These are phyloP conservation scores for Chelonia mydas DNA, from an alignment of 2,797 vertebrate genomes.

Conservation along the genomic window DNA sequence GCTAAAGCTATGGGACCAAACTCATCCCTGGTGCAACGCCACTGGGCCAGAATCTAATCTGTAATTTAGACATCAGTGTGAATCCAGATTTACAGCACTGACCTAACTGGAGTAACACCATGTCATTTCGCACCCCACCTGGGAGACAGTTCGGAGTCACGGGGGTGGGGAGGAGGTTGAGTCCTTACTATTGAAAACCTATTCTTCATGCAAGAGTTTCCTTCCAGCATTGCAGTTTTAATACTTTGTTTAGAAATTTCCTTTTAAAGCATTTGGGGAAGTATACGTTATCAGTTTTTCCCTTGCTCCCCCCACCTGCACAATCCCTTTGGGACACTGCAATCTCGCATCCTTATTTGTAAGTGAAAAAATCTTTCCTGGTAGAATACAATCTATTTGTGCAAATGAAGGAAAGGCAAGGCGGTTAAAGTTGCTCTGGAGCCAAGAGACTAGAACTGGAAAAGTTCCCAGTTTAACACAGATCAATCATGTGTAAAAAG, in stretches of 20 bases:
- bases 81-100: background rate
- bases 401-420: background rate
- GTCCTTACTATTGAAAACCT: background rate
- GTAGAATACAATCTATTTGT: background rate
- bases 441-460: constrained; percentile 4
- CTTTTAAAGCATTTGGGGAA: background rate
- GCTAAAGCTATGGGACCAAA: background rate
- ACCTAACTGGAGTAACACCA: background rate
- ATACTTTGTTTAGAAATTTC: background rate
- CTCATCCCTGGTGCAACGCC: background rate
- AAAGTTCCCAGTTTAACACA: background rate
- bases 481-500: background rate
- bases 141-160: background rate
- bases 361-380: background rate
- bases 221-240: background rate
- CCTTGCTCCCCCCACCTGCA: background rate
- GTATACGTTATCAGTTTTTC: background rate
- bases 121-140: background rate
- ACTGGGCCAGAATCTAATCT: background rate
- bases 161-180: background rate
- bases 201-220: background rate
- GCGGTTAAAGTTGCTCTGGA: background rate
- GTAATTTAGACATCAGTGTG: background rate
- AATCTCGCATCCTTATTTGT: background rate
- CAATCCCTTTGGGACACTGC: background rate